A percentile compares a stretch with the other conserved stretches of the same genome.
Conservation (phyloP, 1,140 invertebrate species). For the Globodera rostochiensis region DNA sequence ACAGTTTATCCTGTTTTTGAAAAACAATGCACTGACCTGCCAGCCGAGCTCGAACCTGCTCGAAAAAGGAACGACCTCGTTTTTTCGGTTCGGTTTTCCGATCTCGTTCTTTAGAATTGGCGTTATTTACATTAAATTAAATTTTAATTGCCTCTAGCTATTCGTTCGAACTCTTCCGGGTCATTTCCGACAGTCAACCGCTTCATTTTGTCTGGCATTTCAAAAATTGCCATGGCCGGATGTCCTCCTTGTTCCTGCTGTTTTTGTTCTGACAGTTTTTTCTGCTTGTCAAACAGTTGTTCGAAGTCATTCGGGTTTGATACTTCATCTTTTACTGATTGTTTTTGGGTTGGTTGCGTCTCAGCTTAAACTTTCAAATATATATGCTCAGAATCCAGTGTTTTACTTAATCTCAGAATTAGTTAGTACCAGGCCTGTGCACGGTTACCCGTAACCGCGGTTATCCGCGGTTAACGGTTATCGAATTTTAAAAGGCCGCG, state of each 20-base stretch:
- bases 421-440: too few relatives aligned
- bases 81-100: neutral
- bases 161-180: slow-evolving; percentile 7
- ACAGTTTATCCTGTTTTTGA: neutral
- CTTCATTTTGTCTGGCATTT: slow-evolving; percentile 20
- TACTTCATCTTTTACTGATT: neutral
- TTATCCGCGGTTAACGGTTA: too few relatives aligned
- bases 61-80: slow-evolving; percentile 12
- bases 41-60: slow-evolving; percentile 21
- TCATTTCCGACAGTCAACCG: neutral
- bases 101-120: slow-evolving; percentile 21
- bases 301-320: slow-evolving; percentile 5
- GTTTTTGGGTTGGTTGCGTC: neutral
- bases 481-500: too few relatives aligned
- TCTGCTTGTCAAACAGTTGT: slow-evolving; percentile 13
- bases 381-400: neutral
- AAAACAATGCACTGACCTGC: neutral
- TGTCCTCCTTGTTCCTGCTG: neutral
- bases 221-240: slow-evolving; percentile 16
- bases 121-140: neutral
- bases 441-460: too few relatives aligned
- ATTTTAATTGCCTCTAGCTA: slow-evolving; percentile 1
- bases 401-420: neutral
- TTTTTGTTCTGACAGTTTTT: slow-evolving; percentile 1
- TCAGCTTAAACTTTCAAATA: too few relatives aligned